phyloP scores from a whole-genome alignment of 2,797 vertebrate genomes.

The Salmo trutta region DNA sequence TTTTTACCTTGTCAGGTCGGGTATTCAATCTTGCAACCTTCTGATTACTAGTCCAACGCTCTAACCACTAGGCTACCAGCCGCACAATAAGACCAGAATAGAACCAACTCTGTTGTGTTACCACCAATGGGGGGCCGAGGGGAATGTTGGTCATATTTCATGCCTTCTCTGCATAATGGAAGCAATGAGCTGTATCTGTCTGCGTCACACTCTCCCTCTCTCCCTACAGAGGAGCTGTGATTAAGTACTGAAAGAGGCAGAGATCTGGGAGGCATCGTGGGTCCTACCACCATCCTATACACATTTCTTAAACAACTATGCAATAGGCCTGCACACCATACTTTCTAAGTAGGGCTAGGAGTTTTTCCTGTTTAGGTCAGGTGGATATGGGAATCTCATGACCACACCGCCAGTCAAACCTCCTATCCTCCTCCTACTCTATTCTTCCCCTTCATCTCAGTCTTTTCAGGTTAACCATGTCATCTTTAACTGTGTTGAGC shows the following conservation, averaged over 20 bases:
- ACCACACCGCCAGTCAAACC: too few species aligned
- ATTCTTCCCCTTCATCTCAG: neutral
- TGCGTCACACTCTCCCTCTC: slow-evolving; percentile 65
- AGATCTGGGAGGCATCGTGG: slow-evolving; percentile 20
- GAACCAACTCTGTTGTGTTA: slow-evolving; percentile 41
- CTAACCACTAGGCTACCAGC: too few species aligned
- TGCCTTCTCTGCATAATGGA: slow-evolving; percentile 73
- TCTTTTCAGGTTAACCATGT: neutral
- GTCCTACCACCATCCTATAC: neutral
- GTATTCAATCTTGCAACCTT: too few species aligned
- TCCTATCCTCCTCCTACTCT: neutral
- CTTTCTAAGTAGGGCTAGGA: neutral
- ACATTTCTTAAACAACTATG: neutral
- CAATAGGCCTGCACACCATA: neutral
- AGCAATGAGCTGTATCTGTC: slow-evolving; percentile 56
- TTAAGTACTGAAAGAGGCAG: slow-evolving; percentile 8
- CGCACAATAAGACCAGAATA: slow-evolving; percentile 42
- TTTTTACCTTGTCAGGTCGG: too few species aligned
- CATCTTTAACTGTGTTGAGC: neutral
- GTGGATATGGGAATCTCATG: too few species aligned
- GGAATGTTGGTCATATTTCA: slow-evolving; percentile 70
- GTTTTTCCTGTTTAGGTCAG: too few species aligned
- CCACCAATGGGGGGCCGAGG: slow-evolving; percentile 19
- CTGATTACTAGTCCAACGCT: too few species aligned
- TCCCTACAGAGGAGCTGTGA: slow-evolving; percentile 36